Base-by-base conservation (phyloP, 2,888 invertebrate genomes). In the Clepsis dumicolana region DNA sequence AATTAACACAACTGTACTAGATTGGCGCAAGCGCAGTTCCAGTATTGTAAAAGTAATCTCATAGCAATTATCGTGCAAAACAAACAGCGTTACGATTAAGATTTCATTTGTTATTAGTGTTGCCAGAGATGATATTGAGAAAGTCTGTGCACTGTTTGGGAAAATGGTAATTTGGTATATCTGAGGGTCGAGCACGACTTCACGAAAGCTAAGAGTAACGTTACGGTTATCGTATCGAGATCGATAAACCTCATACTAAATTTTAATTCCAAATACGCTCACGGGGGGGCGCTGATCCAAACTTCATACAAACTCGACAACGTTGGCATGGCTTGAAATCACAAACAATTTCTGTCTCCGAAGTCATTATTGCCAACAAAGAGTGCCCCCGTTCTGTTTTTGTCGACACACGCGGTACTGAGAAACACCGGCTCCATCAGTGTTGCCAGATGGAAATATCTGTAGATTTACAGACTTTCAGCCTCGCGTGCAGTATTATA, bases 341-440 rank as follows among this genome's bases (percentile, higher is more conserved):
- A n/a, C 54, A 29, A 18, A 32, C 32, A 18, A n/a, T 25, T 27
- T 52, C 52, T 52, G 25, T n/a, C 25, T 52, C 52, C 21, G 25
- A 38, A 38, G n/a, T 38, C 4, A n/a, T n/a, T n/a, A n/a, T n/a
- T 12, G n/a, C n/a, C 38, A 38, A 38, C 38, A 38, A 38, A 38
- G 38, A 38, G 38, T 38, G 38, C n/a, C 38, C 38, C 38, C 12
- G 38, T 38, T 38, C n/a, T 2, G n/a, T 38, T 38, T 38, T 38
- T 38, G 38, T 38, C 4, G 38, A 38, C n/a, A 38, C 38, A n/a
- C 38, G 38, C 38, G 38, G 38, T 38, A 38, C n/a, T 4, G 38
- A 38, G 38, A 38, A 38, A 14, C 14, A 14, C 4, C 38, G 38
- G 38, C n/a, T 14, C 14, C n/a, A 3, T 1, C 38, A 38, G 38